Conservation (phyloP, 2,113 vertebrate species). For the Pogonocichla stellata region DNA sequence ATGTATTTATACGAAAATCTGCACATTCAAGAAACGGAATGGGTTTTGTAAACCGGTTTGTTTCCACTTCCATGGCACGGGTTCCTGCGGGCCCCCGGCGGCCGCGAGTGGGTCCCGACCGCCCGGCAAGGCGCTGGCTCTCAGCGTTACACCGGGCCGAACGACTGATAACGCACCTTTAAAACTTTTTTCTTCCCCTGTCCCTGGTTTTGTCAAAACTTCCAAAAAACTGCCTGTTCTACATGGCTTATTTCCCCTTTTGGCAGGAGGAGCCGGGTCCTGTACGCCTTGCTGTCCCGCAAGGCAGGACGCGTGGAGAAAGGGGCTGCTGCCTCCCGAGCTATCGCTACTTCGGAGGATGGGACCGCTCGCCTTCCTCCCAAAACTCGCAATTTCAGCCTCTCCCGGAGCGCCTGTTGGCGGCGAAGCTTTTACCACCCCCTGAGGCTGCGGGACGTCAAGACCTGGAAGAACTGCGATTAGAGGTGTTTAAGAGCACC, state of each 20-base stretch:
- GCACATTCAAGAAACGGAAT: neutral
- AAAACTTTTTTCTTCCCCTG: fast-evolving
- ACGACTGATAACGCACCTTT: neutral
- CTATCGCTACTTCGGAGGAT: neutral
- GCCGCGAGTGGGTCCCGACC: neutral
- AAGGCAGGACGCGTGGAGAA: neutral
- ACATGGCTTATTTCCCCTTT: neutral
- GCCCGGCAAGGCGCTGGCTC: too few species aligned
- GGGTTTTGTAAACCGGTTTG: neutral
- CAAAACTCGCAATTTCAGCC: neutral
- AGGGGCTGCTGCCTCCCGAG: neutral
- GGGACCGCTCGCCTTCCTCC: neutral
- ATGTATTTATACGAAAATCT: neutral
- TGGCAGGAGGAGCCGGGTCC: neutral
- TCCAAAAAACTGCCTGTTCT: neutral
- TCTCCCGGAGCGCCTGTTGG: neutral
- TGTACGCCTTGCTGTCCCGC: neutral
- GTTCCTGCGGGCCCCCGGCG: neutral
- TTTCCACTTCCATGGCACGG: neutral
- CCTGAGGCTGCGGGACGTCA: neutral
- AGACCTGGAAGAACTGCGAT: neutral
- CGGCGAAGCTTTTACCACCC: too few species aligned
- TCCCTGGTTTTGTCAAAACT: neutral
- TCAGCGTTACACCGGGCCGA: too few species aligned
- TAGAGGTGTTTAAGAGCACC: neutral